phyloP scores from a whole-genome alignment of 2,113 vertebrate genomes.

The Cyanoramphus novaezelandiae region DNA sequence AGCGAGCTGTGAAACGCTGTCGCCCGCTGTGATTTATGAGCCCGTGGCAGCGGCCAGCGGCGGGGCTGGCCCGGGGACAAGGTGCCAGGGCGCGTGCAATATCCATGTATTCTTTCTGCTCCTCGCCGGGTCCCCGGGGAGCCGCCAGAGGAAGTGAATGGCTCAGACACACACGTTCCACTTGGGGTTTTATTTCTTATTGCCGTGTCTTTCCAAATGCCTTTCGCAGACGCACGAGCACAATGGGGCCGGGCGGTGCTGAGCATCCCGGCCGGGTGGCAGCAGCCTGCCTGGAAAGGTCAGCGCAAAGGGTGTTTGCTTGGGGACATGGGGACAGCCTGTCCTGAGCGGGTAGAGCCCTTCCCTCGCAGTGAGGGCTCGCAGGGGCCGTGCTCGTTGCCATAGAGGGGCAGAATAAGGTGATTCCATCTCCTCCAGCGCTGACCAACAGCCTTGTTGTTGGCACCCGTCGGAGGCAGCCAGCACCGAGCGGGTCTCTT shows the following conservation, averaged over 20 bases:
- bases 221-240: slow-evolving; percentile 27
- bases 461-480: rapidly evolving
- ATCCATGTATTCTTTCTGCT: slow-evolving; percentile 79
- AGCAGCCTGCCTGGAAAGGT: slow-evolving; percentile 21
- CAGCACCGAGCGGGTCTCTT: rapidly evolving
- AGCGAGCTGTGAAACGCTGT: slow-evolving; percentile 79
- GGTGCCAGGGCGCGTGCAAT: slow-evolving; percentile 67
- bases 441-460: rapidly evolving
- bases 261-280: neutral
- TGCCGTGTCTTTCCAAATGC: slow-evolving; percentile 41
- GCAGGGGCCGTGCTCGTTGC: rapidly evolving
- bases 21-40: slow-evolving; percentile 75
- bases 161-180: slow-evolving; percentile 54
- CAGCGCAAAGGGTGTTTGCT: neutral
- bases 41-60: slow-evolving; percentile 39
- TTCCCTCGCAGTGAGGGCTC: neutral
- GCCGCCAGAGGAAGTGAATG: slow-evolving; percentile 52
- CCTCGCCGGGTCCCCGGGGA: slow-evolving; percentile 30
- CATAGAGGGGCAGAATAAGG: rapidly evolving
- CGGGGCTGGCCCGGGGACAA: slow-evolving; percentile 57
- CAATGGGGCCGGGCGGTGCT: neutral
- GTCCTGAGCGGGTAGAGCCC: neutral
- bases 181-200: slow-evolving; percentile 42
- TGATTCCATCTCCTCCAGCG: neutral
- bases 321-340: neutral